phyloP scores from a whole-genome alignment of 1,140 invertebrate species.

The Drusus annulatus region DNA sequence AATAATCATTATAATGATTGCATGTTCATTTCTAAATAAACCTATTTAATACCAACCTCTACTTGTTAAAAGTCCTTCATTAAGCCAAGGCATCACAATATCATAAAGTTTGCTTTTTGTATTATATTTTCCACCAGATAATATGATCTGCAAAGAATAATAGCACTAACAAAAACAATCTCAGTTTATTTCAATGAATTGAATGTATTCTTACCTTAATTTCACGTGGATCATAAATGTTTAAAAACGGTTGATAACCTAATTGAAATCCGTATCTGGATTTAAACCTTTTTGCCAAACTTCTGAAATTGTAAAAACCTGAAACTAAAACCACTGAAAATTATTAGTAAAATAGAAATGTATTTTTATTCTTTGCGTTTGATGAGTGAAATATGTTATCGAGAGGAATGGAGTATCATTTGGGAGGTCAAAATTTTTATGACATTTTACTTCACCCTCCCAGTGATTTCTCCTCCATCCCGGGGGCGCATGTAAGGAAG shows the following conservation, averaged over 20 bases:
- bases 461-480: too few species aligned
- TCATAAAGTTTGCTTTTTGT: constrained; percentile 75
- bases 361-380: background rate
- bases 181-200: background rate
- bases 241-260: constrained; percentile 57
- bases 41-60: constrained; percentile 66
- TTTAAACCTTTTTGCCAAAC: constrained; percentile 15
- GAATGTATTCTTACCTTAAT: constrained; percentile 61
- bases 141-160: constrained; percentile 65
- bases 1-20: background rate
- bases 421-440: too few species aligned
- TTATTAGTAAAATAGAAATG: background rate
- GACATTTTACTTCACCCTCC: too few species aligned
- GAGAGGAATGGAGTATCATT: background rate
- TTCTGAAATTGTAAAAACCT: constrained; percentile 30
- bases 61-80: constrained; percentile 72
- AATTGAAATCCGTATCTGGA: constrained; percentile 60
- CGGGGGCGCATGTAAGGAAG: too few species aligned
- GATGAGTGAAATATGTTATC: background rate
- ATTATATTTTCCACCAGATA: constrained; percentile 73
- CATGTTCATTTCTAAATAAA: background rate
- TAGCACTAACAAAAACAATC: constrained; percentile 38
- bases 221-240: constrained; percentile 64
- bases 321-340: constrained; percentile 31
- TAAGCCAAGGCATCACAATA: constrained; percentile 74